Conservation (phyloP, 2,113 vertebrate species). For the Monarcha castaneiventris region DNA sequence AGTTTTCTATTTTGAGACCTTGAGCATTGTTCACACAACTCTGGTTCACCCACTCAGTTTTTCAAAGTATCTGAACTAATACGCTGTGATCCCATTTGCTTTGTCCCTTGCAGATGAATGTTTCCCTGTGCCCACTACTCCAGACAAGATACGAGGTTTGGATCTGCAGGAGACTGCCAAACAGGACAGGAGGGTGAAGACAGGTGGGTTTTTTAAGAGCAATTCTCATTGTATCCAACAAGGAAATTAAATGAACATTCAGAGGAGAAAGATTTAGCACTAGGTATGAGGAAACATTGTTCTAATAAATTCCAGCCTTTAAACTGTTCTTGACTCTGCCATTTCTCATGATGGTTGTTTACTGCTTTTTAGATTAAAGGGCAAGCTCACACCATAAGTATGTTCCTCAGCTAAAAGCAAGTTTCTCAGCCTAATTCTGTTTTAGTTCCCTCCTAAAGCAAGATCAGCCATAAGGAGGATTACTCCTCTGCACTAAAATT, state of each 20-base stretch:
- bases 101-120: background rate
- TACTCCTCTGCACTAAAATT: background rate
- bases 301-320: conserved; percentile 43
- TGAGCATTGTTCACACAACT: background rate
- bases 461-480: background rate
- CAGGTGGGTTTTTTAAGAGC: background rate
- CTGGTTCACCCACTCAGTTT: background rate
- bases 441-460: background rate
- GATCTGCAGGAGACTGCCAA: background rate
- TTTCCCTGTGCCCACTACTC: background rate
- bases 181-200: background rate
- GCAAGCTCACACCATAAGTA: conserved; percentile 8
- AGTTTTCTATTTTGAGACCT: background rate
- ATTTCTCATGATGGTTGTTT: conserved; percentile 28
- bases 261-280: background rate
- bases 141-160: fast-evolving
- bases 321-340: background rate
- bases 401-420: background rate
- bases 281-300: conserved; percentile 42
- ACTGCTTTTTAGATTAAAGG: conserved; percentile 8
- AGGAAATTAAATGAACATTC: background rate
- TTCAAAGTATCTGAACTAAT: background rate
- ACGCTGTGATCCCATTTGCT: fast-evolving
- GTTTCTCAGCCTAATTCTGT: background rate
- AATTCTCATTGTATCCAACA: background rate